Conservation (phyloP, 2,797 vertebrate species). For the Odontamblyopus rebecca region DNA sequence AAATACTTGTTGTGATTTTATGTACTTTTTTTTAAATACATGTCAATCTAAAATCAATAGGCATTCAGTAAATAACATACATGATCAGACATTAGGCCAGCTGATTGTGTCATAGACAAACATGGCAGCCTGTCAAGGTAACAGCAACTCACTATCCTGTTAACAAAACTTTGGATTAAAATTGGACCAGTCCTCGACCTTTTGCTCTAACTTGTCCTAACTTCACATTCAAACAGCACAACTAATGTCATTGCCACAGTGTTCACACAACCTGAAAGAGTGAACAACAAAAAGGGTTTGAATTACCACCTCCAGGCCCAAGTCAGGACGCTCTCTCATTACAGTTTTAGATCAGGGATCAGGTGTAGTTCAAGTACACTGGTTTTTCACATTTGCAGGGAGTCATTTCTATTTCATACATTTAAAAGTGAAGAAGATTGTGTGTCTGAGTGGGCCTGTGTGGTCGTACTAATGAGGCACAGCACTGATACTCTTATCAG, state of each 20-base stretch:
- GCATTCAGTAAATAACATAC: background rate
- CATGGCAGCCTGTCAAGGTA: conserved; percentile 1
- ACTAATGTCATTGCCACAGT: background rate
- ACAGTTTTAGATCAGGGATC: conserved; percentile 1
- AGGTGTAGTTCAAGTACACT: background rate
- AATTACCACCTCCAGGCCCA: conserved; percentile 10
- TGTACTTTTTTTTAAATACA: too few species aligned
- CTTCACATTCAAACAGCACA: conserved; percentile 1
- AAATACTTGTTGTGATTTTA: too few species aligned
- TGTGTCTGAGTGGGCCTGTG: background rate
- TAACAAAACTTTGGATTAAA: background rate
- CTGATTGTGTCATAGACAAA: conserved; percentile 8
- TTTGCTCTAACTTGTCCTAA: background rate
- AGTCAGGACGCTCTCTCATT: background rate
- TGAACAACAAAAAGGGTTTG: conserved; percentile 3
- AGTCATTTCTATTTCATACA: background rate
- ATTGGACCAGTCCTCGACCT: conserved; percentile 4
- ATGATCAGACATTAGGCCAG: too few species aligned
- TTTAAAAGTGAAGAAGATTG: background rate
- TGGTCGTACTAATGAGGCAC: background rate
- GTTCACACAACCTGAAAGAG: conserved; percentile 4
- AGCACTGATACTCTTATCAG: background rate
- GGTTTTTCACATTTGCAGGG: background rate
- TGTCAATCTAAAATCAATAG: background rate
- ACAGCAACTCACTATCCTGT: background rate